Evolutionary conservation across 2,113 vertebrate genomes (phyloP).

Genomic region (Pseudopipra pipra): DNA sequence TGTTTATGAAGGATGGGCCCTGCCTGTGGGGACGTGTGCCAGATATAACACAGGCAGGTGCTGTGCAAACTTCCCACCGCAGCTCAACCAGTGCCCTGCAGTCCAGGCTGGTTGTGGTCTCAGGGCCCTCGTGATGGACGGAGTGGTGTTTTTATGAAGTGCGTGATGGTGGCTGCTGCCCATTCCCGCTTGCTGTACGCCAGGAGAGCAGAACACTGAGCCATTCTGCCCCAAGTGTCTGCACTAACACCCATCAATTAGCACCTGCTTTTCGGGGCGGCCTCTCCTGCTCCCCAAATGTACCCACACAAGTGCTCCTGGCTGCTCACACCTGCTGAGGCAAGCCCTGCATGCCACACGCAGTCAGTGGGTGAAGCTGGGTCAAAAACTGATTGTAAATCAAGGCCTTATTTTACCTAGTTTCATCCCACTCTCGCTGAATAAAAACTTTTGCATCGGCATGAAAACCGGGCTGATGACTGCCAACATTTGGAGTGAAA

Average conservation of each 20-base stretch:
- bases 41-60: constrained; percentile 46
- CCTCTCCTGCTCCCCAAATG: not conserved
- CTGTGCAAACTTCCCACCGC: constrained; percentile 7
- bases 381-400: constrained; percentile 6
- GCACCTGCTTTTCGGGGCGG: not conserved
- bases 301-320: not conserved
- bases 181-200: accelerated
- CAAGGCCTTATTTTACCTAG: not conserved
- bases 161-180: not conserved
- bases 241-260: constrained; percentile 50
- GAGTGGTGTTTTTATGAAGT: constrained; percentile 47
- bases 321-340: constrained; percentile 1
- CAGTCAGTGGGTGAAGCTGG: not conserved
- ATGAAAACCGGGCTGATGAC: not conserved
- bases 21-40: accelerated
- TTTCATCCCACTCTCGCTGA: not conserved
- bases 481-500: not conserved
- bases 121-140: not conserved
- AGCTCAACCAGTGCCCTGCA: not conserved
- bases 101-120: not conserved
- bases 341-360: not conserved
- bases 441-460: constrained; percentile 10
- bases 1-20: not conserved
- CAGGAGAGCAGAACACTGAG: constrained; percentile 9
- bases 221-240: not conserved